phyloP scores from a whole-genome alignment of 2,888 invertebrate species.

The Ernsta delagoae region DNA sequence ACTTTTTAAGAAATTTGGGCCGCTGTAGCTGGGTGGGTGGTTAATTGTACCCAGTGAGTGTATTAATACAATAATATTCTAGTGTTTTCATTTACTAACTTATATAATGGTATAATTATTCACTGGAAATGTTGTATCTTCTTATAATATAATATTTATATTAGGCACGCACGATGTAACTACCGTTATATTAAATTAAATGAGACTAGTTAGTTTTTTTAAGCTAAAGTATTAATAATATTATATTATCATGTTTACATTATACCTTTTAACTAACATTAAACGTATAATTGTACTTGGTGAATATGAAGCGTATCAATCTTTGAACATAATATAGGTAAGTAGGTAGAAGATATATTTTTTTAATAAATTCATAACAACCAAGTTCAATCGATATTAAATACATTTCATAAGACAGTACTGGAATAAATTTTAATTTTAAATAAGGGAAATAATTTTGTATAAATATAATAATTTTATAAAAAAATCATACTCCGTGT shows the following conservation, averaged over 20 bases:
- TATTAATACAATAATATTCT: too few species aligned
- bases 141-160: constrained; percentile 36
- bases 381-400: constrained; percentile 46
- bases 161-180: constrained; percentile 83
- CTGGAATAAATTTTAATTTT: constrained; percentile 39
- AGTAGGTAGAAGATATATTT: constrained; percentile 12
- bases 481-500: constrained; percentile 19
- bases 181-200: constrained; percentile 72
- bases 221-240: constrained; percentile 73
- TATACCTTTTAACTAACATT: constrained; percentile 40
- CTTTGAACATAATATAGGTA: constrained; percentile 54
- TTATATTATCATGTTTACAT: constrained; percentile 48
- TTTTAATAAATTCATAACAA: constrained; percentile 44
- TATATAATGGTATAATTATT: constrained; percentile 38
- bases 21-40: too few species aligned
- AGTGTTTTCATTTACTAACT: constrained; percentile 11
- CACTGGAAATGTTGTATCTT: constrained; percentile 34
- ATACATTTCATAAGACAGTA: constrained; percentile 33
- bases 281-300: constrained; percentile 74
- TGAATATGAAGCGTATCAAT: constrained; percentile 74
- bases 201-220: constrained; percentile 83
- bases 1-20: too few species aligned
- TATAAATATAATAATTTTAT: constrained; percentile 17
- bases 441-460: constrained; percentile 5
- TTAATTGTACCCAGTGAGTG: too few species aligned